These are phyloP conservation scores for Hemiscyllium ocellatum DNA, from an alignment of 2,113 vertebrate genomes.

Conservation along the genomic window DNA sequence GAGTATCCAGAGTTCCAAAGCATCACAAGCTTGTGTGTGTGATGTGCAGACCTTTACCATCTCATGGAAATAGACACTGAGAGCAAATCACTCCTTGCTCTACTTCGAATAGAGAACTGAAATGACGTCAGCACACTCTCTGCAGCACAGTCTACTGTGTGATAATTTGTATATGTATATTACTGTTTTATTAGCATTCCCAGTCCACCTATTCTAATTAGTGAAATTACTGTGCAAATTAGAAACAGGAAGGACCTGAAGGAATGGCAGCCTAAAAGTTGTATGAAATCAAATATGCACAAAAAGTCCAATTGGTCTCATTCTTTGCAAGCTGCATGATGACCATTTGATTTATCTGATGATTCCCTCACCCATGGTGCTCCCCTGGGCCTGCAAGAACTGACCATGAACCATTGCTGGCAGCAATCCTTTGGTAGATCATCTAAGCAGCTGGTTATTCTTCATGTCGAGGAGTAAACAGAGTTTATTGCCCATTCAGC, in stretches of 20 bases:
- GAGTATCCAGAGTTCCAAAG: not conserved
- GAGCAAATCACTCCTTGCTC: not conserved
- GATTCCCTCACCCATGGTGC: not conserved
- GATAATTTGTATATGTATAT: constrained; percentile 16
- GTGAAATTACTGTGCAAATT: constrained; percentile 32
- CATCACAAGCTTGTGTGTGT: not conserved
- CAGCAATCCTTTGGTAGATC: not conserved
- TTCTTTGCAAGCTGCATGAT: not conserved
- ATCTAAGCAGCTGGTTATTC: not conserved
- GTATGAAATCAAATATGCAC: not conserved
- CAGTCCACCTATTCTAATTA: constrained; percentile 26
- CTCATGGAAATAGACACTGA: not conserved
- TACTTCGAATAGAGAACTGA: not conserved
- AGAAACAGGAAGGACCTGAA: constrained; percentile 5
- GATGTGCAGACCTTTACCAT: not conserved
- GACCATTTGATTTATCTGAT: not conserved
- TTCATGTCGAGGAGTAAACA: not conserved
- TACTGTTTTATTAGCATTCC: constrained; percentile 31
- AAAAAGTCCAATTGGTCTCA: not conserved
- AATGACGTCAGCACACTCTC: not conserved
- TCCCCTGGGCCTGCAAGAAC: not conserved
- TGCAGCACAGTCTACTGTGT: not conserved
- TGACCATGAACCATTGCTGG: not conserved
- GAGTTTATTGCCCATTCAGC: not conserved
- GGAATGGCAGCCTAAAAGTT: not conserved